A percentile compares a stretch with the other conserved stretches of the same genome.
Conservation (phyloP, 2,113 vertebrate species). For the Chunga burmeisteri region DNA sequence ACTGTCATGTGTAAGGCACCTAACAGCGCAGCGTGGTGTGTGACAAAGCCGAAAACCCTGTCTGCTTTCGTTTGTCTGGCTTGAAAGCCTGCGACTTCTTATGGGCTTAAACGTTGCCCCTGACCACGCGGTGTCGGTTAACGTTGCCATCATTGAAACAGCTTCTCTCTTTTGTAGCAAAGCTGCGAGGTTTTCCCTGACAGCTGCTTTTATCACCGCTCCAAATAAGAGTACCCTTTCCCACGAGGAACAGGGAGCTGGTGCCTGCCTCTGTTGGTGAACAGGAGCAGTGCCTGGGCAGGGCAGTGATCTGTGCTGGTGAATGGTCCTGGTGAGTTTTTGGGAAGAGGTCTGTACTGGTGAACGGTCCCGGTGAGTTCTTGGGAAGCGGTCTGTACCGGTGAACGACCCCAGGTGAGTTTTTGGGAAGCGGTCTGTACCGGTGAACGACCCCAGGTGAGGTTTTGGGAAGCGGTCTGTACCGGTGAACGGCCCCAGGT, state of each 20-base stretch:
- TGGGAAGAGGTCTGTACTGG: not conserved
- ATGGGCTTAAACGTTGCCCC: not conserved
- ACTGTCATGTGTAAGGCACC: not conserved
- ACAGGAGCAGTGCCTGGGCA: not conserved
- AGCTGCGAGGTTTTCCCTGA: not conserved
- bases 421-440: not conserved
- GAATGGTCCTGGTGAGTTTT: rapidly evolving
- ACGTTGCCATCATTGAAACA: not conserved
- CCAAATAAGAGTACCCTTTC: not conserved
- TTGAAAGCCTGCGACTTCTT: not conserved
- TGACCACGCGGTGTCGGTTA: rapidly evolving
- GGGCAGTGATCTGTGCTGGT: not conserved
- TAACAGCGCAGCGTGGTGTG: not conserved
- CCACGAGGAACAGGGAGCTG: not conserved
- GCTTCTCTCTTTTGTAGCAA: not conserved
- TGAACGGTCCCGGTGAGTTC: rapidly evolving
- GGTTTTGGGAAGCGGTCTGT: not conserved
- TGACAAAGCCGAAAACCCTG: not conserved
- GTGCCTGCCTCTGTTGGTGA: not conserved
- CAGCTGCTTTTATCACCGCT: not conserved
- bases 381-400: not conserved
- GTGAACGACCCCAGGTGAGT: rapidly evolving
- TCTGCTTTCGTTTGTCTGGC: not conserved
- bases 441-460: rapidly evolving
- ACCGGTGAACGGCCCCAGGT: rapidly evolving